phyloP scores from a whole-genome alignment of 2,888 invertebrate species.

The Zaprionus obscuricornis region DNA sequence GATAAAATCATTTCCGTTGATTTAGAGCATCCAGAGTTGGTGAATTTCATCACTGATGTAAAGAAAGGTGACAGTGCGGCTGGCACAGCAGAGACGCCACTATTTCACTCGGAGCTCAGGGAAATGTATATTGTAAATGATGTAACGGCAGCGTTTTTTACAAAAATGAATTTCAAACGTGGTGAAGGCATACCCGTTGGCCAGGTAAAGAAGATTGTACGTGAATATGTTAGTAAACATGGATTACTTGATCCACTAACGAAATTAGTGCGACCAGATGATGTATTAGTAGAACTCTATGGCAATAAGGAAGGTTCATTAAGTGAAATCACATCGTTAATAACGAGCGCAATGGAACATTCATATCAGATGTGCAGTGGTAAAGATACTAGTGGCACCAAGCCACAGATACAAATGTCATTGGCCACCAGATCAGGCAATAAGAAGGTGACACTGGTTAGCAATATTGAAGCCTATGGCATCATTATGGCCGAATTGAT shows the following conservation, averaged over 20 bases:
- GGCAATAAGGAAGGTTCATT: conserved; percentile 84
- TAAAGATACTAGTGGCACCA: conserved; percentile 84
- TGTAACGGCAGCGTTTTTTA: conserved; percentile 80
- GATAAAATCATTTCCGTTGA: conserved; percentile 89
- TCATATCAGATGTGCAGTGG: conserved; percentile 83
- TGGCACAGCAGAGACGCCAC: conserved; percentile 57
- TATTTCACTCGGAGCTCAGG: conserved; percentile 81
- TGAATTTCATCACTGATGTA: conserved; percentile 81
- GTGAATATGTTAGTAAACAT: conserved; percentile 88
- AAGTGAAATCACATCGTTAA: conserved; percentile 88
- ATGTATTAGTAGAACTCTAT: conserved; percentile 74
- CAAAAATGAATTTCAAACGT: conserved; percentile 83
- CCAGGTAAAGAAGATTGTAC: conserved; percentile 88
- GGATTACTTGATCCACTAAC: conserved; percentile 85
- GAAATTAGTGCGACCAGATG: conserved; percentile 78
- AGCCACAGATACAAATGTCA: conserved; percentile 91
- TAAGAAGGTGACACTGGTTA: conserved; percentile 96
- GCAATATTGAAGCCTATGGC: conserved; percentile 94
- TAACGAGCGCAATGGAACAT: conserved; percentile 87
- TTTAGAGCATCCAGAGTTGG: conserved; percentile 86
- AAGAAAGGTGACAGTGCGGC: conserved; percentile 54
- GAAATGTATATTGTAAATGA: conserved; percentile 82
- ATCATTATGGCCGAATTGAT: conserved; percentile 91
- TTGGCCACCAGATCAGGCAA: conserved; percentile 92
- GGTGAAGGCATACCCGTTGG: conserved; percentile 86